A percentile compares a stretch with the other conserved stretches of the same genome.
Conservation (phyloP, 2,888 invertebrate genomes). For the Drosophila prolongata region DNA sequence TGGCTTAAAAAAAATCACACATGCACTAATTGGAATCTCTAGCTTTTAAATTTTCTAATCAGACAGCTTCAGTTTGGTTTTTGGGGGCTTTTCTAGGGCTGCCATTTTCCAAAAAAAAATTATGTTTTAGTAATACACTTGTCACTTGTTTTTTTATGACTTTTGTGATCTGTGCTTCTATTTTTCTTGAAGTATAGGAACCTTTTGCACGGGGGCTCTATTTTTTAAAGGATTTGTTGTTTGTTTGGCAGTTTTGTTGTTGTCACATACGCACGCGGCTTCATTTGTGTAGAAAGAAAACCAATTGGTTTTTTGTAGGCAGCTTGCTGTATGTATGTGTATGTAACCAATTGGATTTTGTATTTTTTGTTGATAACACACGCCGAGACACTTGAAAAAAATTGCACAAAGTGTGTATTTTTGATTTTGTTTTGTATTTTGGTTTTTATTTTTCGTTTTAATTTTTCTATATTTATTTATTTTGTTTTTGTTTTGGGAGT, state of each 20-base stretch:
- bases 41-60: slow-evolving; percentile 26
- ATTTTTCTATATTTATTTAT: slow-evolving; percentile 5
- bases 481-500: slow-evolving; percentile 30
- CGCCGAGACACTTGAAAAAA: slow-evolving; percentile 46
- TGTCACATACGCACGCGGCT: slow-evolving; percentile 33
- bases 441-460: not conserved
- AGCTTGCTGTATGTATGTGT: slow-evolving; percentile 1
- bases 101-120: slow-evolving; percentile 14
- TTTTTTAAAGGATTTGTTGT: slow-evolving; percentile 4
- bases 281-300: slow-evolving; percentile 20
- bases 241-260: slow-evolving; percentile 36
- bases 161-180: slow-evolving; percentile 6
- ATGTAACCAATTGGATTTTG: slow-evolving; percentile 18
- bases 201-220: slow-evolving; percentile 41
- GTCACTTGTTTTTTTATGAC: slow-evolving; percentile 12
- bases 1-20: slow-evolving; percentile 13
- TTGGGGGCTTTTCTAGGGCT: slow-evolving; percentile 15
- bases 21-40: slow-evolving; percentile 6
- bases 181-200: slow-evolving; percentile 52
- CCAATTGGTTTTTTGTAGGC: slow-evolving; percentile 27
- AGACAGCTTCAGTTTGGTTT: slow-evolving; percentile 32
- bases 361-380: slow-evolving; percentile 17
- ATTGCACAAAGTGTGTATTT: slow-evolving; percentile 39
- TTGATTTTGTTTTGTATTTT: not conserved
- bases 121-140: slow-evolving; percentile 9